Evolutionary conservation across 1,140 invertebrate genomes (phyloP).

Genomic region (Varroa destructor): DNA sequence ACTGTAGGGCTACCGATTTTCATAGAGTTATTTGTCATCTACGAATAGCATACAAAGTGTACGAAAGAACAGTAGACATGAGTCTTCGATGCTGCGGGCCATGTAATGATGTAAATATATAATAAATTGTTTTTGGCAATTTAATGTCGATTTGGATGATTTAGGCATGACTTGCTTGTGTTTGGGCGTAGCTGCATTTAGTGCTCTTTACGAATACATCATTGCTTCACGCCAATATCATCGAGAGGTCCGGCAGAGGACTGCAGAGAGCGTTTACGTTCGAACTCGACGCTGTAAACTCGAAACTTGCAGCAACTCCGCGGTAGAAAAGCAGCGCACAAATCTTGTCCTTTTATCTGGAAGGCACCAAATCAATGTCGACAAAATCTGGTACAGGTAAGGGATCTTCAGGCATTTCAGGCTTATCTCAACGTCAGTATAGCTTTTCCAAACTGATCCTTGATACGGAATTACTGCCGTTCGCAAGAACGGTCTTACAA

Average conservation of each 20-base stretch:
- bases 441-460: no score
- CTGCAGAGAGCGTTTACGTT: slow-evolving; percentile 21
- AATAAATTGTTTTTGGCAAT: no score
- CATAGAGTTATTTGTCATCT: no score
- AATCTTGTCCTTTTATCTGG: background rate
- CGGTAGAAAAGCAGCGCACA: background rate
- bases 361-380: slow-evolving; percentile 3
- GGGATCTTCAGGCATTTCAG: background rate
- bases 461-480: no score
- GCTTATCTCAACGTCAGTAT: no score
- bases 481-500: no score
- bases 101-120: no score
- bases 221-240: slow-evolving; percentile 11
- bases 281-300: slow-evolving; percentile 17
- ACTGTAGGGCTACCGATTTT: no score
- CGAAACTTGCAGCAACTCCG: background rate
- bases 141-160: no score
- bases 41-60: no score
- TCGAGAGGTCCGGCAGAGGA: slow-evolving; percentile 14
- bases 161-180: slow-evolving; percentile 18
- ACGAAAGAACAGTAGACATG: no score
- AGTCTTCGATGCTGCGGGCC: no score
- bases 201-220: slow-evolving; percentile 16
- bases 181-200: slow-evolving; percentile 17
- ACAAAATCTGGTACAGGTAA: slow-evolving; percentile 28